These are phyloP conservation scores for Copidosoma aretas DNA, from an alignment of 2,888 invertebrate genomes.

Conservation along the genomic window DNA sequence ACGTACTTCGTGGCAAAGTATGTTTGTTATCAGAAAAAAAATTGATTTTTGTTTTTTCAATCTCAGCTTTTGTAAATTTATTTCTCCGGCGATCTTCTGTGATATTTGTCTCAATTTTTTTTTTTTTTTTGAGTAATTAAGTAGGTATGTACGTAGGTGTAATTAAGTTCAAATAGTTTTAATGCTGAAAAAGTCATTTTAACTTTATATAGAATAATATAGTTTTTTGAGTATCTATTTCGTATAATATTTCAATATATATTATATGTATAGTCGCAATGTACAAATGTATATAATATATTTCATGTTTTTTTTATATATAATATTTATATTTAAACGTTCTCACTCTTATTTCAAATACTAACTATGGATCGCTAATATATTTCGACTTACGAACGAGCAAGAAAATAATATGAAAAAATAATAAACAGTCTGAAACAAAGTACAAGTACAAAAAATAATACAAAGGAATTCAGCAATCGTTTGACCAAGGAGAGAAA, in stretches of 20 bases:
- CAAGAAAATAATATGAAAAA: slow-evolving; percentile 35
- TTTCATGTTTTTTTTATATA: slow-evolving; percentile 48
- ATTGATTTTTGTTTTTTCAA: background rate
- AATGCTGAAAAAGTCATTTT: slow-evolving; percentile 46
- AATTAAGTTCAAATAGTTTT: slow-evolving; percentile 45
- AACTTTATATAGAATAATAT: slow-evolving; percentile 45
- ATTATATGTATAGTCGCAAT: slow-evolving; percentile 46
- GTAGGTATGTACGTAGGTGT: slow-evolving; percentile 51
- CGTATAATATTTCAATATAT: slow-evolving; percentile 47
- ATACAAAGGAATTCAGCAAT: slow-evolving; percentile 35
- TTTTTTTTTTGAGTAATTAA: slow-evolving; percentile 47
- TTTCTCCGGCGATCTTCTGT: slow-evolving; percentile 8
- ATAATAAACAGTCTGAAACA: slow-evolving; percentile 40
- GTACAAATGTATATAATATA: slow-evolving; percentile 52
- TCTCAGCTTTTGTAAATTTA: slow-evolving; percentile 8
- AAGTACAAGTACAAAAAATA: slow-evolving; percentile 39
- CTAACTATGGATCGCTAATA: slow-evolving; percentile 47
- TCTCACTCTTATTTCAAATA: slow-evolving; percentile 59
- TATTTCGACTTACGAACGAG: slow-evolving; percentile 35
- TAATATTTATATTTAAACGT: slow-evolving; percentile 55
- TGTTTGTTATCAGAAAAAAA: background rate
- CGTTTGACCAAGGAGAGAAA: slow-evolving; percentile 27
- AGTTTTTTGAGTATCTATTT: slow-evolving; percentile 43
- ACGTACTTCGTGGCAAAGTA: background rate
- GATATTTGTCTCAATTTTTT: slow-evolving; percentile 6